Conservation (phyloP, 2,113 vertebrate genomes). For the Mustela lutreola region DNA sequence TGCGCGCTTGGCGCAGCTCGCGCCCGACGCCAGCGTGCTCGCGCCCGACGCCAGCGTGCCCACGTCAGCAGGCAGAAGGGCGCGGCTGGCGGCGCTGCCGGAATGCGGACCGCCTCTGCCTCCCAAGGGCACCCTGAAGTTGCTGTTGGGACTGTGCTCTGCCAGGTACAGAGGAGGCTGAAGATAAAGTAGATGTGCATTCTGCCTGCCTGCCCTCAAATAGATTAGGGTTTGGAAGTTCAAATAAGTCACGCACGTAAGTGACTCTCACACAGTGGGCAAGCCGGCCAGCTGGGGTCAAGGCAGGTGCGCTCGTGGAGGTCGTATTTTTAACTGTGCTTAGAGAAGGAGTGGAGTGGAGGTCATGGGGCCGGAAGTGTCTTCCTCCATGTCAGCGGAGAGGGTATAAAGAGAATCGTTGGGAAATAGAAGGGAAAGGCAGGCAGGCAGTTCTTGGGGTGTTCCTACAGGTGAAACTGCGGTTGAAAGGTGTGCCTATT, state of each 20-base stretch:
- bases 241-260: background rate
- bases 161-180: background rate
- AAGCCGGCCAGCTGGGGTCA: too few species aligned
- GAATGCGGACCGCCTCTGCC: too few species aligned
- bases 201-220: background rate
- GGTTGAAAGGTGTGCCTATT: background rate
- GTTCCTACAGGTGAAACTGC: background rate
- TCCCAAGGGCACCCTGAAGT: background rate
- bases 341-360: background rate
- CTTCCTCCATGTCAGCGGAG: background rate
- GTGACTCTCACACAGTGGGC: background rate
- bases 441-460: background rate
- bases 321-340: background rate
- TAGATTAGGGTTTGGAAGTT: background rate
- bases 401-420: background rate
- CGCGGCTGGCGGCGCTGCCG: fast-evolving
- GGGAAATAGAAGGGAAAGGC: background rate
- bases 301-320: background rate
- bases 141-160: background rate
- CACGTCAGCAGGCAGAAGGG: background rate
- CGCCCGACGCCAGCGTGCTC: fast-evolving
- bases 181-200: background rate
- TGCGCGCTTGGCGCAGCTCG: background rate
- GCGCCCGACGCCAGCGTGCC: fast-evolving
- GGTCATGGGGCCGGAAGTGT: background rate